Evolutionary conservation across 35 echinoderm and acorn worm genomes (phyloP), one percentile per base, ranked within the genome.

Genomic region (Lytechinus pictus): DNA sequence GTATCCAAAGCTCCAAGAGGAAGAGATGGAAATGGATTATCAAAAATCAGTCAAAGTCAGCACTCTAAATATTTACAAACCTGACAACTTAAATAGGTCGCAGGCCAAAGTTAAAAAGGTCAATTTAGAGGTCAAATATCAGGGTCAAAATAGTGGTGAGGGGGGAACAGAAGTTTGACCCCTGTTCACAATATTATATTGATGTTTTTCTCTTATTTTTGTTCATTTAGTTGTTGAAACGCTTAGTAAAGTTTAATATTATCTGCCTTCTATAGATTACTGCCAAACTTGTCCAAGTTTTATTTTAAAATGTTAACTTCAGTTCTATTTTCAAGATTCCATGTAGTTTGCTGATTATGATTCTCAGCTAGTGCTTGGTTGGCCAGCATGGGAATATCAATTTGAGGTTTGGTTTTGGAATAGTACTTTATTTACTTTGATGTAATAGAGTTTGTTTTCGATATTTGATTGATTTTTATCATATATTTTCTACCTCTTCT

Each of bases 161-260:
- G 94, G 79, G 9, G 98, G 98, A 29, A 99, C 98, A 53, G 98
- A 99, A 86, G 98, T 99, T 97, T 99, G 95, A 99, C 95, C 53
- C 13, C 52, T 93, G 27, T 28, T 44, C 53, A 9, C 21, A 79
- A 79, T 79, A 79, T 24, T 79, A 79, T 79, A 79, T 79, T 16
- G 86, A 57, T 33, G 52, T 93, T 54, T 92, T 93, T 28, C 54
- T 54, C 0, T 52, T 96, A n/a, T n/a, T n/a, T 92, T 86, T 90
- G 91, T 96, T 92, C 54, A 96, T 93, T 86, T 94, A 93, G 91
- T 44, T 90, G 88, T 90, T 44, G 88, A 90, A 90, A 52, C 56
- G 57, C 57, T 54, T 93, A 93, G 92, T 57, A 54, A 93, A 93
- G 29, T 93, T 93, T 93, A 93, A 93, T 54, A 57, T 55, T 55